A percentile compares a stretch with the other conserved stretches of the same genome.
Conservation (phyloP, 2,113 vertebrate genomes). For the Cinclus mexicanus region DNA sequence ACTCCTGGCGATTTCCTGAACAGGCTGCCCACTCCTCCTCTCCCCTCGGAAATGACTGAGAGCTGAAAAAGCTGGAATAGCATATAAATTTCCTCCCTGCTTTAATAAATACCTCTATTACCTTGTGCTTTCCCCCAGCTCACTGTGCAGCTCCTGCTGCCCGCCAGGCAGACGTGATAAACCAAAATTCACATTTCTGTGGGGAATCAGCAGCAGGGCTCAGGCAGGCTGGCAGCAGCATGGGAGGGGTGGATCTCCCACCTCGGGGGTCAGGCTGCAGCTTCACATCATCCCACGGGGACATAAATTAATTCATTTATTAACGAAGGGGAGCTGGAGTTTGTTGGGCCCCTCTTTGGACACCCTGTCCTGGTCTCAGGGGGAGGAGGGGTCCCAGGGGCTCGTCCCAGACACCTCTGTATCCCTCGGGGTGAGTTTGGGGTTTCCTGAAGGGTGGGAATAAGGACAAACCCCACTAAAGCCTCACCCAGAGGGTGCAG, state of each 20-base stretch:
- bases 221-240: background rate
- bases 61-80: slow-evolving; percentile 52
- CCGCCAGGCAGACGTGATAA: slow-evolving; percentile 10
- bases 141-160: background rate
- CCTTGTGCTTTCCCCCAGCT: background rate
- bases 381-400: background rate
- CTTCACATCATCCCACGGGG: accelerated
- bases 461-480: background rate
- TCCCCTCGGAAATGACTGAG: slow-evolving; percentile 33
- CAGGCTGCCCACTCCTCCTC: slow-evolving; percentile 56
- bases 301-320: background rate
- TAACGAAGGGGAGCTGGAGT: background rate
- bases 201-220: background rate
- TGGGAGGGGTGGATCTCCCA: background rate
- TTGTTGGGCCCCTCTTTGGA: background rate
- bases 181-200: background rate
- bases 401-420: accelerated
- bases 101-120: slow-evolving; percentile 69
- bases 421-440: background rate
- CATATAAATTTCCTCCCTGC: slow-evolving; percentile 56
- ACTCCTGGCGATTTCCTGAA: slow-evolving; percentile 46
- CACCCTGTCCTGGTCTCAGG: too few species aligned
- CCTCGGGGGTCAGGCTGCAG: background rate
- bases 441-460: background rate
- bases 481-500: background rate